Conservation (phyloP, 2,113 vertebrate genomes). For the Prochilodus magdalenae region DNA sequence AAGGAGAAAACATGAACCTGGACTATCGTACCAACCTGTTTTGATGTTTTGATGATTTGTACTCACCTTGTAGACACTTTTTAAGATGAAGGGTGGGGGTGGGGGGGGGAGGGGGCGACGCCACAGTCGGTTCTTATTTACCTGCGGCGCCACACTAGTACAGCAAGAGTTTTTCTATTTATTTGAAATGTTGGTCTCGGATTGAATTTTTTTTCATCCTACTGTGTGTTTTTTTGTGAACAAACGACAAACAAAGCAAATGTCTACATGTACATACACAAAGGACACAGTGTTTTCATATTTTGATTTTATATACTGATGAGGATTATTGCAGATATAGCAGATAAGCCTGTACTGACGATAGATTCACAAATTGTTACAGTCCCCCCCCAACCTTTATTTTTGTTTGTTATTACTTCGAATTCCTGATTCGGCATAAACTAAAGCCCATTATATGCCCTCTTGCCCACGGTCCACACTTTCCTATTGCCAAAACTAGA, state of each 20-base stretch:
- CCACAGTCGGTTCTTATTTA: slow-evolving; percentile 65
- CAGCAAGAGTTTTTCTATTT: slow-evolving; percentile 75
- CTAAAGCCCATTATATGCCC: no score
- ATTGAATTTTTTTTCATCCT: slow-evolving; percentile 61
- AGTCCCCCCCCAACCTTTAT: no score
- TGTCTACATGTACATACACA: no score
- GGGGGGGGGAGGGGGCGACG: slow-evolving; percentile 77
- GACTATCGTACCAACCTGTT: slow-evolving; percentile 66
- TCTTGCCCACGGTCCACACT: no score
- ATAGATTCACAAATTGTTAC: no score
- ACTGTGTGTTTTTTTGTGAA: slow-evolving; percentile 55
- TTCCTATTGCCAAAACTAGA: no score
- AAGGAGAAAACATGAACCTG: slow-evolving; percentile 38
- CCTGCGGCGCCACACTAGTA: slow-evolving; percentile 69
- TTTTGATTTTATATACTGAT: no score
- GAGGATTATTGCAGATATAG: no score
- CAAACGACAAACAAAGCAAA: slow-evolving; percentile 67
- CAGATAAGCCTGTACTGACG: no score
- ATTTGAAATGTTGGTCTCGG: slow-evolving; percentile 74
- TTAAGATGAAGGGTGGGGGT: slow-evolving; percentile 72
- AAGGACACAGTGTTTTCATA: no score
- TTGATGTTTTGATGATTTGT: slow-evolving; percentile 74
- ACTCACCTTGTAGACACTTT: slow-evolving; percentile 73
- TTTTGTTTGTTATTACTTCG: no score
- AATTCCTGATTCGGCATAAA: no score